Base-by-base conservation (phyloP, 2,113 vertebrate genomes). In the Siniperca chuatsi region DNA sequence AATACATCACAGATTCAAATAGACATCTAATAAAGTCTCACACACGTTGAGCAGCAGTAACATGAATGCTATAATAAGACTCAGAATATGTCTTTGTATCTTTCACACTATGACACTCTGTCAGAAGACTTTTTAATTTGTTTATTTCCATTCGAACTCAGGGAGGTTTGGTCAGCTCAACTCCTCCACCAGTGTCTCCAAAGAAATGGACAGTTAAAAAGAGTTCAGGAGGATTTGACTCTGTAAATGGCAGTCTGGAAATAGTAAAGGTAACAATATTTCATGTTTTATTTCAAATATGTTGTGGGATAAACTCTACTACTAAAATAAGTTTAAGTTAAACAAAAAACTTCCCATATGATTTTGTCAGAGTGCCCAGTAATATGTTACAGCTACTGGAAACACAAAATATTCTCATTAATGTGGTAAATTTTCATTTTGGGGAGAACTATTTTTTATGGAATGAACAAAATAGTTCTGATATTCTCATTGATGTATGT, bases 141-240 rank as follows among this genome's bases (percentile, higher is more conserved):
- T 29, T 69, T 50, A 21, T 65, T 64, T 15, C 21, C 16, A 25
- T 66, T 0, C 7, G 8, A 46, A 46, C n/a, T 70, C 52, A 79
- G 81, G 54, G 0, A 46, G 0, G 46, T 44, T 29, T 6, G 50
- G 33, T n/a, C 13, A 0, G 15, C 55, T 50, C 23, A 10, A 4
- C 64, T 75, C 86, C 86, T n/a, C 86, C 82, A 8, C 78, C 78
- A 1, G 68, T 84, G 46, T 0, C 5, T 12, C 68, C 78, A 23
- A 88, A 81, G 37, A 74, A 0, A 4, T 35, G n/a, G 48, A 50
- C 0, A 1, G 29, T 61, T 13, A 78, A 0, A 69, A 54, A 18
- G 4, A 25, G 16, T 2, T 0, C 67, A 8, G 0, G 0, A 68
- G 50, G 21, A n/a, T 13, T 6, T 54, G 52, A 0, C 12, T 1